Evolutionary conservation across 1,140 invertebrate species (phyloP), one percentile per base, ranked within the genome.

Genomic region (Eupeodes corollae): DNA sequence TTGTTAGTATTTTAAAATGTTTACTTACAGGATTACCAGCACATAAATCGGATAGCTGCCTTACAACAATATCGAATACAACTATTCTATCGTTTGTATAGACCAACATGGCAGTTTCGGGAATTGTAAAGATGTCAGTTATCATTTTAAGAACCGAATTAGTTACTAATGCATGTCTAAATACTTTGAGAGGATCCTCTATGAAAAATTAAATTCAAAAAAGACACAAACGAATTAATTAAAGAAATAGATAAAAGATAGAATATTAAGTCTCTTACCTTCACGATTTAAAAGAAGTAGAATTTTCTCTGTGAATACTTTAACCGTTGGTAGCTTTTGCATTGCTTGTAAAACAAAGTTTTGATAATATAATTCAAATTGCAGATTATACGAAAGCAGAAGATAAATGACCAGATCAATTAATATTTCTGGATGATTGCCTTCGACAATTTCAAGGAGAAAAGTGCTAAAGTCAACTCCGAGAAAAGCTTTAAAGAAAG

Each of bases 81-180:
- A 95, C 91, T 71, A 88, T 89, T 3, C 87, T 82, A 65, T 96
- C 91, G 63, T 94, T 96, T 0, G 89, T 91, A 63, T 95, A 96
- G 64, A 94, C 89, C 32, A 94, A 75, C 53, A 79, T 75, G 1
- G 90, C 84, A 6, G 89, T 91, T 35, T 77, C 71, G 44, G 79
- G 73, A 42, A 77, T 78, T 40, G 76, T 80, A 63, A 92, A 92
- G 42, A 94, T 68, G 66, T 95, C 91, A 35, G 80, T 80, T 47
- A 91, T 81, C 51, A 96, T 75, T 70, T 94, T 93, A 39, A 94
- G 70, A 12, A 93, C 82, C 6, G 91, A 89, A 72, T 94, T 85
- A 8, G 83, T 81, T 30, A 75, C 75, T n/a, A 82, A 81, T 55
- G 83, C 75, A 63, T 91, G 84, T 52, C 88, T 83, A 58, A 91